Base-by-base conservation (phyloP, 2,888 invertebrate genomes). In the Crioceris asparagi region DNA sequence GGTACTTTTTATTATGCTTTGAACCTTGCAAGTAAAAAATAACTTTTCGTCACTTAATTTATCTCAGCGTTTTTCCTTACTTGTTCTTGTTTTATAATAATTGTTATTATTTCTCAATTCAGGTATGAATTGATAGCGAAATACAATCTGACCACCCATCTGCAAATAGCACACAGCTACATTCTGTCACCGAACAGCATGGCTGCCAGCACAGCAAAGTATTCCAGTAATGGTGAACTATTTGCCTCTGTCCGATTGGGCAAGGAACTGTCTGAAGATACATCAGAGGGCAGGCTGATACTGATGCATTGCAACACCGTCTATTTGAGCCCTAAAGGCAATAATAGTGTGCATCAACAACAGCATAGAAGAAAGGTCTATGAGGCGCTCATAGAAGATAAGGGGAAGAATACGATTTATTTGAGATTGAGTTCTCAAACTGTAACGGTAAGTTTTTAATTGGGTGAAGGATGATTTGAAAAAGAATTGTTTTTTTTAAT, bases 221-320 rank as follows among this genome's bases (percentile, higher is more conserved):
- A 82, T 62, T 78, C 83, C 1, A 72, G 76, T 48, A 72, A 76
- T 14, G 83, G 83, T 11, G 84, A 85, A 61, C 63, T 86, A 18
- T 85, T 83, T 63, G 85, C 81, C 5, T 68, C 79, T 40, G 71
- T 85, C 64, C 72, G 72, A 35, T 62, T 85, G 26, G 76, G 77
- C 16, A 78, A 80, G 54, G 79, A 81, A 53, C 69, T 87, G 29
- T 83, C 83, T 0, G 86, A 86, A 59, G 87, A 87, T 56, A 83
- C 85, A 3, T 77, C 82, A 8, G 82, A 83, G 32, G 87, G 87
- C 1, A 70, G 85, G 17, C 66, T 87, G 10, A 79, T 87, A 41
- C 64, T 86, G 11, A 80, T 80, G 53, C 83, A 82, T 53, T 85
- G 84, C 56, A 77, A 75, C 41, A 74, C 74, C 25, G 77, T 84